A percentile compares a stretch with the other conserved stretches of the same genome.
phyloP scores from a whole-genome alignment of 2,113 vertebrate species.

The Myiozetetes cayanensis region DNA sequence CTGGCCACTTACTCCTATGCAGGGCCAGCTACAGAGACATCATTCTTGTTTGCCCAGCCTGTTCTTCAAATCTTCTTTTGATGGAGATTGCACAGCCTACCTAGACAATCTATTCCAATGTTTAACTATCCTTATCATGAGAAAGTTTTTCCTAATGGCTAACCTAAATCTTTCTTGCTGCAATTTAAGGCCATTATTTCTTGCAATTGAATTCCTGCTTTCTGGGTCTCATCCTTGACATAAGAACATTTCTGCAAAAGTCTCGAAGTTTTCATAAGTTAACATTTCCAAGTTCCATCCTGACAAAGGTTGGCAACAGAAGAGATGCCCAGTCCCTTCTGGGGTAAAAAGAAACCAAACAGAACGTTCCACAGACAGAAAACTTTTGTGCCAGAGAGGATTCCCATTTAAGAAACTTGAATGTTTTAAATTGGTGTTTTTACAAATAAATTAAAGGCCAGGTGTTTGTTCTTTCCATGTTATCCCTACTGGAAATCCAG shows the following conservation, averaged over 20 bases:
- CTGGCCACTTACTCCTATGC: neutral
- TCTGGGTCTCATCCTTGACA: neutral
- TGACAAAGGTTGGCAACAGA: neutral
- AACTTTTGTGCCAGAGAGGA: neutral
- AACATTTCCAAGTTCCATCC: neutral
- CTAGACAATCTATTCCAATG: neutral
- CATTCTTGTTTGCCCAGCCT: neutral
- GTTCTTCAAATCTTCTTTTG: neutral
- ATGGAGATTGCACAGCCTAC: neutral
- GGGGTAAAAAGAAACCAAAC: neutral
- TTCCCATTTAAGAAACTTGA: neutral
- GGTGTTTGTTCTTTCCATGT: neutral
- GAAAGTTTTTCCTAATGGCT: conserved; percentile 28
- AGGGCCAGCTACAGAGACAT: neutral
- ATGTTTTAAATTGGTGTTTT: neutral
- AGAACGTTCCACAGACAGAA: neutral
- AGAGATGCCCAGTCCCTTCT: neutral
- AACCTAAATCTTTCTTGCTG: neutral
- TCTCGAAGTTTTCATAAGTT: conserved; percentile 12
- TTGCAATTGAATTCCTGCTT: conserved; percentile 12
- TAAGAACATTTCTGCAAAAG: neutral
- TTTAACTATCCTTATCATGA: neutral
- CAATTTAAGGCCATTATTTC: conserved; percentile 21
- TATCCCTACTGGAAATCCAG: neutral
- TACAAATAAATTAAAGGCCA: neutral